A percentile compares a stretch with the other conserved stretches of the same genome.
Evolutionary conservation across 2,113 vertebrate genomes (phyloP).

Genomic region (Oxyruncus cristatus): DNA sequence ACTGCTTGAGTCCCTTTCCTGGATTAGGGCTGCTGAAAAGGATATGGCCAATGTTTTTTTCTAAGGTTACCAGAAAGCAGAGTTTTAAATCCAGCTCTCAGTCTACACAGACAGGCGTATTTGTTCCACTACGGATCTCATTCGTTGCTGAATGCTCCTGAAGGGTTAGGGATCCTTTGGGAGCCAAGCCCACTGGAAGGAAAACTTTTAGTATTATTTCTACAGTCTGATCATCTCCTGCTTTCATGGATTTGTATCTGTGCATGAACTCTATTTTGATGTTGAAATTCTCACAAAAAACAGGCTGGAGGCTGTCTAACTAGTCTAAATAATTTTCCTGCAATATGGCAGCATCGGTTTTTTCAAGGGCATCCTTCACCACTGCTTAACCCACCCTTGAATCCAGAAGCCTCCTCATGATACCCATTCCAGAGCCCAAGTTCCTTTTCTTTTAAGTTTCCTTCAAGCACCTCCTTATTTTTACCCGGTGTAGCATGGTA

Average conservation of each 20-base stretch:
- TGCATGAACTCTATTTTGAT: background rate
- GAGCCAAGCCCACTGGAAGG: background rate
- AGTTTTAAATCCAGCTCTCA: background rate
- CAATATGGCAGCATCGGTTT: background rate
- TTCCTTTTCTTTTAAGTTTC: background rate
- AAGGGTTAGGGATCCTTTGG: background rate
- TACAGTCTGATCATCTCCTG: background rate
- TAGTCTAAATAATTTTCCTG: background rate
- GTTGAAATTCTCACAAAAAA: background rate
- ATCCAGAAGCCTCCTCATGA: background rate
- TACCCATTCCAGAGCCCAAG: background rate
- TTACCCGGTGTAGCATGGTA: background rate
- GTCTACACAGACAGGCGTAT: accelerated
- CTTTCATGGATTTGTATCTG: background rate
- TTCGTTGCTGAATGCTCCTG: background rate
- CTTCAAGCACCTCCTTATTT: background rate
- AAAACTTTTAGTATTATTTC: background rate
- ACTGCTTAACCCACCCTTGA: background rate
- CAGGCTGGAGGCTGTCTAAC: background rate
- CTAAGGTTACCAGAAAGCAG: background rate
- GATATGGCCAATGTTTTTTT: background rate
- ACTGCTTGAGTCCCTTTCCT: background rate
- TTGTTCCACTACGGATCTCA: background rate
- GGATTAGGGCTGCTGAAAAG: background rate
- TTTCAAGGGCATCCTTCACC: background rate